Conservation (phyloP, 2,888 invertebrate genomes). For the Strigamia maritima region DNA sequence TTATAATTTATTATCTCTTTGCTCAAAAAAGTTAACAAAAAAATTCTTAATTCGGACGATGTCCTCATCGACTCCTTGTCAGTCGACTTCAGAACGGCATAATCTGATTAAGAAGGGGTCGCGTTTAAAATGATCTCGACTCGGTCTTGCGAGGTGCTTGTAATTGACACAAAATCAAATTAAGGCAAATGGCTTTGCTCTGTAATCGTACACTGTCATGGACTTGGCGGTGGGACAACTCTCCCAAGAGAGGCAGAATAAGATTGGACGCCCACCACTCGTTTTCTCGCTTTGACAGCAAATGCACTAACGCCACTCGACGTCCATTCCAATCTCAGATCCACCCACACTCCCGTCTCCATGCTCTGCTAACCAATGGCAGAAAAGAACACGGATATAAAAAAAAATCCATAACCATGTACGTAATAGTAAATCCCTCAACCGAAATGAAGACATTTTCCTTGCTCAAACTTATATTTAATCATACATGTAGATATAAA, state of each 20-base stretch:
- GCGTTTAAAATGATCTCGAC: conserved; percentile 38
- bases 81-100: neutral
- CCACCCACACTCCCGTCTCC: neutral
- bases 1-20: too few relatives aligned
- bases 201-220: conserved; percentile 28
- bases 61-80: conserved; percentile 18
- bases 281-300: neutral
- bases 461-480: neutral
- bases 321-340: neutral
- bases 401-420: neutral
- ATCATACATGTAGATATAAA: too few relatives aligned
- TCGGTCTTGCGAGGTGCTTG: conserved; percentile 34
- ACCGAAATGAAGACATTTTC: neutral
- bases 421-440: neutral
- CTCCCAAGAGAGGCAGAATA: neutral
- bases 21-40: neutral
- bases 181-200: conserved; percentile 38
- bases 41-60: neutral
- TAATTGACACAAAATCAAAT: conserved; percentile 39
- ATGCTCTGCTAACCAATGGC: neutral
- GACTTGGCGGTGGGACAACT: conserved; percentile 5
- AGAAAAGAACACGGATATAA: neutral
- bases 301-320: neutral
- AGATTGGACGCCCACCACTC: neutral
- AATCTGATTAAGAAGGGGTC: conserved; percentile 37